phyloP scores from a whole-genome alignment of 2,113 vertebrate genomes.

The Solea senegalensis region DNA sequence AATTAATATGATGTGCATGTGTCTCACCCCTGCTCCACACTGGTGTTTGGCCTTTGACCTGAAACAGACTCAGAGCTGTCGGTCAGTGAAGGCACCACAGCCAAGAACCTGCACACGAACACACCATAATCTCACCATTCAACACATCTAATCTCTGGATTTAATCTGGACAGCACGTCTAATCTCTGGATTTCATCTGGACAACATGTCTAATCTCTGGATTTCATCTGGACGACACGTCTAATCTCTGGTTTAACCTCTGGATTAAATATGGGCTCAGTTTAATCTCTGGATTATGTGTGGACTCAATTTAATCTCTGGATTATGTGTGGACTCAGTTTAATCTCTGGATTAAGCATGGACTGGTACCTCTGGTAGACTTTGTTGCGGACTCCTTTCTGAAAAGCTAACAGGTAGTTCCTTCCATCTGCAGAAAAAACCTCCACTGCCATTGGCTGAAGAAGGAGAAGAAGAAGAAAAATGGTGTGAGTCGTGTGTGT shows the following conservation, averaged over 20 bases:
- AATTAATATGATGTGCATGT: not conserved
- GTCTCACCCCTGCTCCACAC: slow-evolving; percentile 95
- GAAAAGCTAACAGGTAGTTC: slow-evolving; percentile 97
- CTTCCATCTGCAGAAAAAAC: slow-evolving; percentile 98
- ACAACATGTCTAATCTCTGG: no score
- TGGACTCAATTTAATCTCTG: no score
- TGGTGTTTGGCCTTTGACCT: slow-evolving; percentile 97
- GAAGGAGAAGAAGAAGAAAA: not conserved
- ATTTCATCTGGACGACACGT: no score
- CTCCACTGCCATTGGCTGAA: slow-evolving; percentile 95
- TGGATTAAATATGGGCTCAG: not conserved
- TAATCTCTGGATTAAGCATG: not conserved
- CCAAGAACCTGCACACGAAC: slow-evolving; percentile 88
- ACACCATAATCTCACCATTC: no score
- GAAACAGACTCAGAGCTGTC: slow-evolving; percentile 98
- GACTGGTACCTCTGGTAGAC: slow-evolving; percentile 94
- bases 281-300: no score
- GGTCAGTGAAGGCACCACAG: slow-evolving; percentile 94
- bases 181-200: no score
- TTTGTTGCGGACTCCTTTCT: slow-evolving; percentile 98
- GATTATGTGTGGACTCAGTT: no score
- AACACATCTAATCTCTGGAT: no score
- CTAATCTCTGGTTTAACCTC: no score
- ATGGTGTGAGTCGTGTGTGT: not conserved
- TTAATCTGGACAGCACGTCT: no score